Evolutionary conservation across 2,797 vertebrate genomes (phyloP), one percentile per base, ranked within the genome.

Genomic region (Psittacula derbiana): DNA sequence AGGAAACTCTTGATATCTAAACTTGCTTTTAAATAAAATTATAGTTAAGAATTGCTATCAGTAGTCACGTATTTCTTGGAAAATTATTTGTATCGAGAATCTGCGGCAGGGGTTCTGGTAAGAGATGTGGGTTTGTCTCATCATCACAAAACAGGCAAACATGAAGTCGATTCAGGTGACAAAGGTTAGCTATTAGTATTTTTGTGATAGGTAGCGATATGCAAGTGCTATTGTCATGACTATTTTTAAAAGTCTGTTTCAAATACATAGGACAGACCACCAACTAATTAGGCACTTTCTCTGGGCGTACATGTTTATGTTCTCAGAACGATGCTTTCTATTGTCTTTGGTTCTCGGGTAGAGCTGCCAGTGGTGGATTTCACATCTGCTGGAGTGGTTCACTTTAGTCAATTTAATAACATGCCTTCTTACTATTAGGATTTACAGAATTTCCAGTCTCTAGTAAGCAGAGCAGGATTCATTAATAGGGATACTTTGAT

Each of bases 261-360:
- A 81, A 71, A 38, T 61, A 11, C 23, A 2, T 46, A 15, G 27
- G 15, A 31, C 30, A 20, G 44, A 6, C 30, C 53, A 16, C 10
- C 46, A 52, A 44, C 20, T 41, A 31, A 53, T 30, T 8, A 52
- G 36, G 36, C 9, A 20, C n/a, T 53, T 92, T 43, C 19, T 62
- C 33, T 66, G 44, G 43, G 41, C 0, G 0, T 28, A 5, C 24
- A 13, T n/a, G 16, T 58, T 46, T 49, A 16, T n/a, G 25, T 15
- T 70, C 50, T 44, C 27, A 43, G 53, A 78, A 27, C 1, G 2
- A 17, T 86, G 86, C 25, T 41, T 57, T 73, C 38, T 3, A 0
- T n/a, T 80, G 36, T 18, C 19, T 65, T 28, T 90, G 43, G 25
- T 62, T 55, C 28, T 50, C 17, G 20, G 7, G 11, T 75, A 30